Evolutionary conservation across 2,888 invertebrate species (phyloP).

Genomic region (Rambutsinella grinnellia): DNA sequence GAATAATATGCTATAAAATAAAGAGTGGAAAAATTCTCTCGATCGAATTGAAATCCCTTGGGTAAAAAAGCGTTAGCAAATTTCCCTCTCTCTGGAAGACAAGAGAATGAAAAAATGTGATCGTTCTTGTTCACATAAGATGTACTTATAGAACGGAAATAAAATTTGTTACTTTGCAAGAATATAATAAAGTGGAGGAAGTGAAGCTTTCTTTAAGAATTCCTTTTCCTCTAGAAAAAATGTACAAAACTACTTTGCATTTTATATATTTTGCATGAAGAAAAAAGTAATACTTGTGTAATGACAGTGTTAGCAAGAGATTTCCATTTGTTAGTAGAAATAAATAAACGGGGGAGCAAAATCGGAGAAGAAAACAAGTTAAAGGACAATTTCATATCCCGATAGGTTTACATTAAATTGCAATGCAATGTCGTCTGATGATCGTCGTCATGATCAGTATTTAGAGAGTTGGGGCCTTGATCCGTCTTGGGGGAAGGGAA

Average conservation of each 20-base stretch:
- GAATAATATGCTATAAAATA: background rate
- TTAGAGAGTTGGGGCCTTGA: background rate
- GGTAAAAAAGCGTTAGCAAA: background rate
- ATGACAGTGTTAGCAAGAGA: conserved; percentile 36
- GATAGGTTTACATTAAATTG: background rate
- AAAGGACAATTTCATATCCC: background rate
- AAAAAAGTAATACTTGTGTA: conserved; percentile 17
- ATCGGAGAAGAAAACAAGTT: conserved; percentile 1
- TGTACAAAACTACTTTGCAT: background rate
- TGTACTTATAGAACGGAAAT: no score
- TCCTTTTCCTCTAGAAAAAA: no score
- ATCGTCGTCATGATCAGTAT: background rate
- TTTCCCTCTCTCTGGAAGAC: no score
- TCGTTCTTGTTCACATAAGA: no score
- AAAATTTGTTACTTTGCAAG: no score
- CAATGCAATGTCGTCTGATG: background rate
- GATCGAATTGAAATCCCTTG: background rate
- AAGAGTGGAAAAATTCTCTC: background rate
- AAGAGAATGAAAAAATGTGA: background rate
- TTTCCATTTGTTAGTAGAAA: conserved; percentile 41
- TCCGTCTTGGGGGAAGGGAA: background rate
- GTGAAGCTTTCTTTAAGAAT: no score
- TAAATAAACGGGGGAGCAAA: background rate
- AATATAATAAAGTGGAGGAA: no score
- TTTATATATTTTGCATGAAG: background rate